Evolutionary conservation across 2,888 invertebrate species (phyloP).

Genomic region (Isotomurus palustris): DNA sequence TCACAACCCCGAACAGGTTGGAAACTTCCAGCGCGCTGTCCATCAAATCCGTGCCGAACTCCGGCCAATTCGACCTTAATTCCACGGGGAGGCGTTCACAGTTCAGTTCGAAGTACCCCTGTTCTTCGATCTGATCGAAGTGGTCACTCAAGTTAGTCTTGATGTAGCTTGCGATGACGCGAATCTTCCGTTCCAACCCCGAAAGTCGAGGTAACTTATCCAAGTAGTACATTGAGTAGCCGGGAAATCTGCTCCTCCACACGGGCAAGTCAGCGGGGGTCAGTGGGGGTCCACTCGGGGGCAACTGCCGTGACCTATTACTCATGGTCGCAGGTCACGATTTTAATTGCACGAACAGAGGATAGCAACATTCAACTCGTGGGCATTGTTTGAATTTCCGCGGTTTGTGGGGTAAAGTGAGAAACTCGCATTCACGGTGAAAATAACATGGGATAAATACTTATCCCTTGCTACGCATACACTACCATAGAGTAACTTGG

Average conservation of each 20-base stretch:
- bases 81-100: constrained; percentile 20
- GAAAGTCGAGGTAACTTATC: constrained; percentile 21
- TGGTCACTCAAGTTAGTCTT: background rate
- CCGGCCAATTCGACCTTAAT: constrained; percentile 27
- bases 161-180: constrained; percentile 11
- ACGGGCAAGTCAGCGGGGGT: no score
- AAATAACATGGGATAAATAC: no score
- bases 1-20: constrained; percentile 33
- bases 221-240: constrained; percentile 34
- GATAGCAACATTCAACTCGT: no score
- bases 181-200: constrained; percentile 24
- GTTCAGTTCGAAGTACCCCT: constrained; percentile 10
- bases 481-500: no score
- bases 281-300: no score
- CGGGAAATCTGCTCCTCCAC: constrained; percentile 30
- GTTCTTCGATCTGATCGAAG: constrained; percentile 12
- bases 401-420: no score
- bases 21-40: constrained; percentile 27
- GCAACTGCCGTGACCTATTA: no score
- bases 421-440: no score
- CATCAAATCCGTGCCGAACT: constrained; percentile 23
- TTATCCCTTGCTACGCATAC: no score
- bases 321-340: no score
- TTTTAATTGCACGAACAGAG: no score
- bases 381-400: no score